These are phyloP conservation scores for Gila robusta DNA, from an alignment of 2,797 vertebrate genomes.

Conservation along the genomic window DNA sequence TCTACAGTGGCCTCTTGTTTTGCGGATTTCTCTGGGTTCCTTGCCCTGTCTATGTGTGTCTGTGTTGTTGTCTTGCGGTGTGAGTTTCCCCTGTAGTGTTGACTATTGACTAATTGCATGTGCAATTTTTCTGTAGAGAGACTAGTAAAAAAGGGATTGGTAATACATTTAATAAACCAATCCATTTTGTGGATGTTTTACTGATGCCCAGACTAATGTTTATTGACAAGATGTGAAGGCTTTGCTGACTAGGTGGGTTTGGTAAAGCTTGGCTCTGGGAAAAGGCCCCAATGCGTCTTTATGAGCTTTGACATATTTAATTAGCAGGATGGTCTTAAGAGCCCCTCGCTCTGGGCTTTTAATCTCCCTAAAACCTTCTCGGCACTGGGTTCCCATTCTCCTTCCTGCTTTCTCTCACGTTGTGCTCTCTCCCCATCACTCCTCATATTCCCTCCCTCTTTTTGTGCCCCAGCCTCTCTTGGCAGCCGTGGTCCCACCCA, in stretches of 20 bases:
- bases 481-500: slow-evolving; percentile 36
- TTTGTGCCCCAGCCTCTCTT: slow-evolving; percentile 10
- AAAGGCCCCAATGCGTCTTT: slow-evolving; percentile 85
- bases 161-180: slow-evolving; percentile 69
- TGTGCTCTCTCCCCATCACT: slow-evolving; percentile 10
- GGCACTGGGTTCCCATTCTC: slow-evolving; percentile 51
- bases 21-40: not conserved
- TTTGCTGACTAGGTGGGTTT: slow-evolving; percentile 87
- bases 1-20: not conserved
- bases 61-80: not conserved
- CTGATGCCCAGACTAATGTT: slow-evolving; percentile 85
- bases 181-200: slow-evolving; percentile 73
- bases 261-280: slow-evolving; percentile 79
- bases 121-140: slow-evolving; percentile 54
- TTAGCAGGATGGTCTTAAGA: slow-evolving; percentile 89
- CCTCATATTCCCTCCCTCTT: slow-evolving; percentile 31
- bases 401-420: slow-evolving; percentile 14
- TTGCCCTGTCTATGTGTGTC: not conserved
- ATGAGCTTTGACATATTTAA: slow-evolving; percentile 89
- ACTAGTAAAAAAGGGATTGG: slow-evolving; percentile 47
- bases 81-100: not conserved
- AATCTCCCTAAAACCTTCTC: slow-evolving; percentile 79
- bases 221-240: slow-evolving; percentile 84
- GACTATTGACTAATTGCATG: slow-evolving; percentile 40
- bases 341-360: slow-evolving; percentile 82